Evolutionary conservation across 2,797 vertebrate species (phyloP), one percentile per base, ranked within the genome.

Genomic region (Coccyzus lansbergi): DNA sequence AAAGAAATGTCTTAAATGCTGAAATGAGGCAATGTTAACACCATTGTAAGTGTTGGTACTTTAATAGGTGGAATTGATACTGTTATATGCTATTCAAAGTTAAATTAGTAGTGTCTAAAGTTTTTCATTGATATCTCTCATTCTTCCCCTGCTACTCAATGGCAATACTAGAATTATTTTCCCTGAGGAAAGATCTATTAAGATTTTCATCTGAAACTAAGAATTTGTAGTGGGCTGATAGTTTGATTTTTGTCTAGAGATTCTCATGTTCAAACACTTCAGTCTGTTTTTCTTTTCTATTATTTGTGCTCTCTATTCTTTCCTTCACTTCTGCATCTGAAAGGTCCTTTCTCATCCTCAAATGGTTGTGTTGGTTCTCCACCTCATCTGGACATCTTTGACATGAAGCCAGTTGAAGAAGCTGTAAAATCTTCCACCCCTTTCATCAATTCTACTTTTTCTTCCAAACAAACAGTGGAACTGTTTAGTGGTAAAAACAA

Each of bases 361-460:
- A 97, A 97, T 97, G 97, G 97, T 94, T 97, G 96, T 92, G 92
- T 97, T 95, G 95, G 96, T 95, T 98, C 97, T 92, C 97, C 97
- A 86, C 97, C 97, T 88, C 97, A 97, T 92, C 95, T 97, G 95
- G 97, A 97, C 95, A 93, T 97, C 93, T 98, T 98, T 96, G 97
- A 98, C 89, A 98, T 98, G 97, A 97, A 97, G 95, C 97, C 97
- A 52, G 97, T 98, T 92, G 97, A 98, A 97, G 97, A 97, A 92
- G 96, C 96, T 93, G 97, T 97, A 93, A 97, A 97, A 97, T 95
- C 95, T 94, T 79, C 95, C 76, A 91, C 96, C 68, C 86, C 95
- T 92, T 97, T 97, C 95, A 96, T 86, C 90, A 90, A 91, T 93
- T 96, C 97, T 90, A n/a, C 96, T 56, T 97, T 97, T 97, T 90